Evolutionary conservation across 2,113 vertebrate genomes (phyloP), one percentile per base, ranked within the genome.

Genomic region (Heptranchias perlo): DNA sequence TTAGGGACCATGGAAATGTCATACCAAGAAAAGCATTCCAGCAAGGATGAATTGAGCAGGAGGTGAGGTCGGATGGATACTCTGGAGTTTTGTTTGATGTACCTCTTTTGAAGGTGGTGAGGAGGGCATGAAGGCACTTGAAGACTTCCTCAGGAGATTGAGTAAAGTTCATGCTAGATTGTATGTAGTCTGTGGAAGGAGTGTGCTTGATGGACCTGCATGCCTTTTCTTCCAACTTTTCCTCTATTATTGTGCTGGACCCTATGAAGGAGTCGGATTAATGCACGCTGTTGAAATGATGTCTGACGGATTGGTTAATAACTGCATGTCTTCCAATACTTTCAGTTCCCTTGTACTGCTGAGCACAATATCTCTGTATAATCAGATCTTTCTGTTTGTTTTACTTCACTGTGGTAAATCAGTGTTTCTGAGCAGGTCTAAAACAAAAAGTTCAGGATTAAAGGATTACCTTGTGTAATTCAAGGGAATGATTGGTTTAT

Each of bases 381-480:
- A 31, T 89, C 86, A 89, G 49, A 52, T 52, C 44, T 52, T 11
- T 52, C 25, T 52, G 47, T 87, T 87, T 54, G 47, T 54, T 89
- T 89, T 52, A 89, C 25, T 52, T 89, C 11, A 54, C 49, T 52
- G 49, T 10, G 47, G 49, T 54, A 89, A 89, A 89, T 89, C 86
- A 28, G 86, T 89, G 21, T 49, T 54, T 10, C 78, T 82, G 44
- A 82, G 44, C 78, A 82, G 39, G 39, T 47, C 78, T 21, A 47
- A 82, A 82, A 82, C 39, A 82, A 47, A 82, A 82, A 82, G 78
- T 82, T 82, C 78, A 82, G 44, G 86, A 89, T 89, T 89, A 89
- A 47, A 89, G 86, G 86, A 89, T 89, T 89, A 52, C 47, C 49
- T 89, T 49, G 2, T 82, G 78, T 89, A 89, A 89, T 89, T 89